phyloP scores from a whole-genome alignment of 2,797 vertebrate genomes.

The Picus viridis region DNA sequence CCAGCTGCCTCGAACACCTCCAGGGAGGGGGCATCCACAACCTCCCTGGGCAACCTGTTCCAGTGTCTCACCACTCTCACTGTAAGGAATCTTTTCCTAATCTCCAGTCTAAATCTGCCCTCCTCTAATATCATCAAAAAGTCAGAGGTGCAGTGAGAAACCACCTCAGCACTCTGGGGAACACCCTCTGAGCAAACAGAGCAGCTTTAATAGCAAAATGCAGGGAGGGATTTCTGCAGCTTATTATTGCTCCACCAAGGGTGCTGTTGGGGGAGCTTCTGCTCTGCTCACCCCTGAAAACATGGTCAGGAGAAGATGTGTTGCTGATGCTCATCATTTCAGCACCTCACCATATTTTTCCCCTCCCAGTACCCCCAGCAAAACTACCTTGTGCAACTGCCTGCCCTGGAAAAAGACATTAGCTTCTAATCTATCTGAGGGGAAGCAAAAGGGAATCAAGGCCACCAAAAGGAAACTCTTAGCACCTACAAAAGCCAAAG shows the following conservation, averaged over 20 bases:
- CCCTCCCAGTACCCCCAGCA: background rate
- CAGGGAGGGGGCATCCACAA: too few relatives aligned
- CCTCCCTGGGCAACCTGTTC: too few relatives aligned
- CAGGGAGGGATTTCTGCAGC: background rate
- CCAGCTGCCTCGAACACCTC: too few relatives aligned
- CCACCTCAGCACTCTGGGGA: background rate
- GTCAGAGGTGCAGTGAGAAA: background rate
- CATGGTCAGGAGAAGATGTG: accelerated
- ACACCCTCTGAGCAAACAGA: background rate
- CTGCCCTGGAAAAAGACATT: background rate
- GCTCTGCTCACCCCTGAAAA: background rate
- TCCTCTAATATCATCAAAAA: too few relatives aligned
- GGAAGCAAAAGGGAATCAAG: background rate
- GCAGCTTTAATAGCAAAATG: accelerated
- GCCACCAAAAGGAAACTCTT: background rate
- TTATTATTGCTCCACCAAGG: too few relatives aligned
- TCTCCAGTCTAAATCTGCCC: too few relatives aligned
- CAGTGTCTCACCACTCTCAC: too few relatives aligned
- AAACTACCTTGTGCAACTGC: background rate
- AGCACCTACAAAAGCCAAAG: background rate
- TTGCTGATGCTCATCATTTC: background rate
- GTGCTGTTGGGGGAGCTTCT: accelerated
- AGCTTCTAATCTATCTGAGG: background rate
- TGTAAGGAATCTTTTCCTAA: too few relatives aligned
- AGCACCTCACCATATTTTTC: background rate